These are phyloP conservation scores for Psittacara wagleri DNA, from an alignment of 2,113 vertebrate genomes.

Conservation along the genomic window DNA sequence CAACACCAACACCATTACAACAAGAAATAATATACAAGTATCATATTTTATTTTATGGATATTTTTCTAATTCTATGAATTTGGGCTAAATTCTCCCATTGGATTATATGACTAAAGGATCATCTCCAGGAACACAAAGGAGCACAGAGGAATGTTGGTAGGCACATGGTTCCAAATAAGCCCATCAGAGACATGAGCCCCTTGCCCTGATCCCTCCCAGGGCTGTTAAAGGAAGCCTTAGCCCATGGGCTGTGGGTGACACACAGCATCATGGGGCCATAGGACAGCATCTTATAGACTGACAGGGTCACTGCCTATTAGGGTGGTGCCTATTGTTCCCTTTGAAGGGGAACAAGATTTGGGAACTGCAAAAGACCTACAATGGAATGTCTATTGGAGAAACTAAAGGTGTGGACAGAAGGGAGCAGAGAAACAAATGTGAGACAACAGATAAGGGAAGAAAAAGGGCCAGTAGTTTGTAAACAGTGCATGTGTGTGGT, in stretches of 20 bases:
- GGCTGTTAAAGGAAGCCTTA: background rate
- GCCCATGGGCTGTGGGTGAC: background rate
- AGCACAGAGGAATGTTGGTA: fast-evolving
- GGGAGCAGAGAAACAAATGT: background rate
- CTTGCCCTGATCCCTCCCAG: fast-evolving
- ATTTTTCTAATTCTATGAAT: background rate
- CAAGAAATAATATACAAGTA: background rate
- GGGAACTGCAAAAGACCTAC: background rate
- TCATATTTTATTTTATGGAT: background rate
- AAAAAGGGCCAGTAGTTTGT: background rate
- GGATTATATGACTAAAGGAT: background rate
- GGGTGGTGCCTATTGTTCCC: background rate
- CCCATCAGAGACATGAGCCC: background rate
- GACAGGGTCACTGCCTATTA: background rate
- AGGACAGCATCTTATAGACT: background rate
- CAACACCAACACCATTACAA: background rate
- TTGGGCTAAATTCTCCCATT: background rate
- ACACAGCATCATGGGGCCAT: no score
- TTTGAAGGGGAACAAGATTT: background rate
- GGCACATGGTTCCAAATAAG: background rate
- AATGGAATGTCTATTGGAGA: background rate
- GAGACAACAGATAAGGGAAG: background rate
- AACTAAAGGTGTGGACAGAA: background rate
- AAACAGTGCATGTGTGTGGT: background rate
- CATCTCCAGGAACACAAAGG: background rate